phyloP scores from a whole-genome alignment of 2,797 vertebrate genomes.

The Hyperoplus lanceolatus region DNA sequence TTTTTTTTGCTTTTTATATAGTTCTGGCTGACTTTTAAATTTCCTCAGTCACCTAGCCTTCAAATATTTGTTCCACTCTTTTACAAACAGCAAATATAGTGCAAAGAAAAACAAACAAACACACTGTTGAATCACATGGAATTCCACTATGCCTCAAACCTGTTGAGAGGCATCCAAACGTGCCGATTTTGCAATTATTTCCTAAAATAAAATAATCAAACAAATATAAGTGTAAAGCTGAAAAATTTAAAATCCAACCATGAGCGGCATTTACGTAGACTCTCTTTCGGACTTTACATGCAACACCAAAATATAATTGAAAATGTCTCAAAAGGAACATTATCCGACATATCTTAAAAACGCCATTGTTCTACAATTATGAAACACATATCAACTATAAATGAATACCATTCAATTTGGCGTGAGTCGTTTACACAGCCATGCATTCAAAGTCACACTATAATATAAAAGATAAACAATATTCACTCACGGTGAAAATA shows the following conservation, averaged over 20 bases:
- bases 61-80: background rate
- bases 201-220: background rate
- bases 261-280: background rate
- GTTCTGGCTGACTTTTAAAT: conserved; percentile 38
- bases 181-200: background rate
- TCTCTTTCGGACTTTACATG: background rate
- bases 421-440: background rate
- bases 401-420: background rate
- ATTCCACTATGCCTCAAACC: background rate
- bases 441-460: conserved; percentile 17
- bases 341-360: background rate
- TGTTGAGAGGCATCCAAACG: background rate
- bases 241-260: background rate
- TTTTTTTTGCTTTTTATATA: conserved; percentile 51
- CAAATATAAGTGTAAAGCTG: background rate
- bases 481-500: conserved; percentile 4
- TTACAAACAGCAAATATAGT: background rate
- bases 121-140: conserved; percentile 46
- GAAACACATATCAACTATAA: background rate
- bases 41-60: conserved; percentile 14
- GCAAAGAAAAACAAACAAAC: conserved; percentile 1
- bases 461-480: conserved; percentile 5
- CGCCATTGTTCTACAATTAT: background rate
- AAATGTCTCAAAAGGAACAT: background rate
- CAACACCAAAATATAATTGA: background rate